Conservation (phyloP, 2,888 invertebrate genomes). For the Seladonia tumulorum region DNA sequence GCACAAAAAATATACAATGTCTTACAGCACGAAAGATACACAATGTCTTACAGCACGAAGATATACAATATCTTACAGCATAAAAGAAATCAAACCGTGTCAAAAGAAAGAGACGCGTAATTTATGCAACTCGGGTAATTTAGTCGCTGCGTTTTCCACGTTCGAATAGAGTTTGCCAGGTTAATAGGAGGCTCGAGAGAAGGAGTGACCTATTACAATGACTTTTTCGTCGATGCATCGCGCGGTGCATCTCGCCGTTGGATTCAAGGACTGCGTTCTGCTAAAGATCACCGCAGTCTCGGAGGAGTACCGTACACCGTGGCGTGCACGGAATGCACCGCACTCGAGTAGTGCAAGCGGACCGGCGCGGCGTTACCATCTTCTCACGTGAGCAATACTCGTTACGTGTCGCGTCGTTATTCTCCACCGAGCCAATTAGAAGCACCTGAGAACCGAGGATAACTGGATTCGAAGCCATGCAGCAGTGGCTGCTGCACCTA, state of each 20-base stretch:
- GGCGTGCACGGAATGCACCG: slow-evolving; percentile 39
- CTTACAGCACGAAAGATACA: neutral
- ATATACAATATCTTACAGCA: too few species aligned
- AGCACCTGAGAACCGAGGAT: slow-evolving; percentile 50
- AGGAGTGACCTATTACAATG: slow-evolving; percentile 47
- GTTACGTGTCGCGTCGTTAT: slow-evolving; percentile 52
- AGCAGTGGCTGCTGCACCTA: slow-evolving; percentile 11
- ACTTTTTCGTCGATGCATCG: slow-evolving; percentile 46
- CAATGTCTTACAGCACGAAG: neutral
- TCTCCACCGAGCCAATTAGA: slow-evolving; percentile 61
- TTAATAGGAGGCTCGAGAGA: slow-evolving; percentile 5
- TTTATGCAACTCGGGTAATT: neutral
- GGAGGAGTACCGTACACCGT: slow-evolving; percentile 21
- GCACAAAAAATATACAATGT: too few species aligned
- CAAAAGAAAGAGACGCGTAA: neutral
- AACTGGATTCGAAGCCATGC: slow-evolving; percentile 37
- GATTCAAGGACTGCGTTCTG: slow-evolving; percentile 67
- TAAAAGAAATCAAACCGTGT: too few species aligned
- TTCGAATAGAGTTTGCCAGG: neutral
- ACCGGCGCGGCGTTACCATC: slow-evolving; percentile 36
- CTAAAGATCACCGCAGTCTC: slow-evolving; percentile 67
- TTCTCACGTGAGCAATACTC: slow-evolving; percentile 52
- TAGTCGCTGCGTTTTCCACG: neutral
- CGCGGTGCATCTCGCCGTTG: slow-evolving; percentile 32
- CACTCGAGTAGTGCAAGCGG: slow-evolving; percentile 28